Conservation (phyloP, 2,113 vertebrate species). For the Ailuropoda melanoleuca region DNA sequence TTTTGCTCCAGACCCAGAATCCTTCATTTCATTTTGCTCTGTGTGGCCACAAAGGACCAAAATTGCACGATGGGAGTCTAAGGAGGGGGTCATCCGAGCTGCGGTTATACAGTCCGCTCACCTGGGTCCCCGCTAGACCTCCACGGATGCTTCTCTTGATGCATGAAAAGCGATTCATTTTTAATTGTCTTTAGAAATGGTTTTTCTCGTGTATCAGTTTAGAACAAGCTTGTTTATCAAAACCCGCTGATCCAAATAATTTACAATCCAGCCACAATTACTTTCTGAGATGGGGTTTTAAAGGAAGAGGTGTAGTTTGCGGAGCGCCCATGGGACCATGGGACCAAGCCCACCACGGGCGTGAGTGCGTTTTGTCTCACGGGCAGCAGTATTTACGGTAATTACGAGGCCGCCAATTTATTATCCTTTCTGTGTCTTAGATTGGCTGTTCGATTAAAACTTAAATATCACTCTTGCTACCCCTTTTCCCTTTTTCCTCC, state of each 20-base stretch:
- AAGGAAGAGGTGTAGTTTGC: not conserved
- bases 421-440: not conserved
- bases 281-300: slow-evolving; percentile 66
- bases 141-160: not conserved
- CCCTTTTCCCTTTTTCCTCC: rapidly evolving
- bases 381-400: not conserved
- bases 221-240: slow-evolving; percentile 71
- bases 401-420: not conserved
- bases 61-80: too few species aligned
- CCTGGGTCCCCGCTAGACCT: not conserved
- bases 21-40: not conserved
- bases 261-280: slow-evolving; percentile 63
- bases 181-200: slow-evolving; percentile 75
- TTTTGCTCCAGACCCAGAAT: too few species aligned
- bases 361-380: not conserved
- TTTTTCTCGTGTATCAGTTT: slow-evolving; percentile 64
- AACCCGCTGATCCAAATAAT: slow-evolving; percentile 68
- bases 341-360: not conserved
- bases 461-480: not conserved
- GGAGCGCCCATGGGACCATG: not conserved
- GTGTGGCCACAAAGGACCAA: not conserved
- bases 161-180: slow-evolving; percentile 54
- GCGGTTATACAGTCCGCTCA: not conserved
- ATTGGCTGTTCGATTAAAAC: not conserved
- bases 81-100: rapidly evolving